These are phyloP conservation scores for Drosophila macrospina DNA, from an alignment of 2,888 invertebrate species.

Conservation along the genomic window DNA sequence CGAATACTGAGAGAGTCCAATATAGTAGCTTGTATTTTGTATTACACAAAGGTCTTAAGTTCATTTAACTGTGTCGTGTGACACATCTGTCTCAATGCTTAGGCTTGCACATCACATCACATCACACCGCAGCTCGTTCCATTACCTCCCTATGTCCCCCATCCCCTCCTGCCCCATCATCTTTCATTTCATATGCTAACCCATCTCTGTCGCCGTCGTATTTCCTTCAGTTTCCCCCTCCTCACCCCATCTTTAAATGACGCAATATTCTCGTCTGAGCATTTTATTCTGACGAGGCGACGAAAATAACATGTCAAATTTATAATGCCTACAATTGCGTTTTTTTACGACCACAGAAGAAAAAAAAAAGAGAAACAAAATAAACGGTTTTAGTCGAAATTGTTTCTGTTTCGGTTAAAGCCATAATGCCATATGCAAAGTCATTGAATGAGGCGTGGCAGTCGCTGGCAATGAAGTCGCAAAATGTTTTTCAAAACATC, in stretches of 20 bases:
- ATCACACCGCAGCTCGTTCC: constrained; percentile 45
- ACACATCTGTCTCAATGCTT: constrained; percentile 43
- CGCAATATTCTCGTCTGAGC: constrained; percentile 53
- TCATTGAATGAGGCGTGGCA: constrained; percentile 4
- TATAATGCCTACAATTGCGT: constrained; percentile 77
- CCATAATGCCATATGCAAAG: constrained; percentile 49
- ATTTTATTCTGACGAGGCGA: constrained; percentile 69
- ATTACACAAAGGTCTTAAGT: constrained; percentile 40
- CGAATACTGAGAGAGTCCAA: not conserved
- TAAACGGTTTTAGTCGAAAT: constrained; percentile 23
- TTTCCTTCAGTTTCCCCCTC: constrained; percentile 1
- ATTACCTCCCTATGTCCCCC: not conserved
- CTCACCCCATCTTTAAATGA: constrained; percentile 41
- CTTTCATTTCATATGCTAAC: constrained; percentile 55
- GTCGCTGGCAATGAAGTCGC: constrained; percentile 23
- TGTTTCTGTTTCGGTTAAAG: constrained; percentile 30
- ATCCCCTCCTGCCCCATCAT: not conserved
- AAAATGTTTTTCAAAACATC: constrained; percentile 56
- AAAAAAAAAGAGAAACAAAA: constrained; percentile 9
- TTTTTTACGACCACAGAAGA: constrained; percentile 48
- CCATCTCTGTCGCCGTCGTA: constrained; percentile 19
- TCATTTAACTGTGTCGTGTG: constrained; percentile 45
- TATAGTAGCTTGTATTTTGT: not conserved
- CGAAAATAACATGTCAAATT: constrained; percentile 80
- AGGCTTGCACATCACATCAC: constrained; percentile 17